phyloP scores from a whole-genome alignment of 2,797 vertebrate species.

The Argya squamiceps region DNA sequence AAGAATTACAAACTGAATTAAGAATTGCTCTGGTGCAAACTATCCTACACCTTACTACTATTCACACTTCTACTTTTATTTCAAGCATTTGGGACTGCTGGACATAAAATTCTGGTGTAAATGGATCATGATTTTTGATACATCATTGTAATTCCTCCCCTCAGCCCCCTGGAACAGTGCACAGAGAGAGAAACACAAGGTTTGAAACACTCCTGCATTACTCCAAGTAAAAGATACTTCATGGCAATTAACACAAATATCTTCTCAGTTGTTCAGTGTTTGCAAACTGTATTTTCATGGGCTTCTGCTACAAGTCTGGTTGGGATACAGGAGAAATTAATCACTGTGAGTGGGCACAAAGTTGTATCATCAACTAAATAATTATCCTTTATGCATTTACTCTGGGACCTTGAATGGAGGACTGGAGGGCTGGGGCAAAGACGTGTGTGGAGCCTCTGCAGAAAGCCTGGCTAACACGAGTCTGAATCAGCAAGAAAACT shows the following conservation, averaged over 20 bases:
- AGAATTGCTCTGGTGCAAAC: background rate
- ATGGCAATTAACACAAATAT: background rate
- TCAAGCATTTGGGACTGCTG: background rate
- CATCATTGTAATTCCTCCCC: background rate
- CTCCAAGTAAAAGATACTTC: background rate
- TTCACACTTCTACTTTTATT: background rate
- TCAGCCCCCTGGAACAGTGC: background rate
- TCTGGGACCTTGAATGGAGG: background rate
- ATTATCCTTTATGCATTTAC: background rate
- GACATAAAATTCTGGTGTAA: background rate
- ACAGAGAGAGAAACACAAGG: background rate
- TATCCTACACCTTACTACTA: background rate
- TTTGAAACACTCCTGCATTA: background rate
- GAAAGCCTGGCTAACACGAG: background rate
- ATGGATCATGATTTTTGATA: background rate
- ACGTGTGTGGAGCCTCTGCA: background rate
- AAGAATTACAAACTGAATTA: background rate
- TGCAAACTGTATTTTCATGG: background rate
- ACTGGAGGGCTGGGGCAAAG: background rate
- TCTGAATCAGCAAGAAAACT: slow-evolving; percentile 16
- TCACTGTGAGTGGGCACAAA: background rate
- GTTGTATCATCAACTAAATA: slow-evolving; percentile 3
- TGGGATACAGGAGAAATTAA: background rate
- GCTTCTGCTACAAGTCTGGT: background rate
- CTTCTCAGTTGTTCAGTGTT: background rate